Base-by-base conservation (phyloP, 2,888 invertebrate genomes). In the Patella depressa region DNA sequence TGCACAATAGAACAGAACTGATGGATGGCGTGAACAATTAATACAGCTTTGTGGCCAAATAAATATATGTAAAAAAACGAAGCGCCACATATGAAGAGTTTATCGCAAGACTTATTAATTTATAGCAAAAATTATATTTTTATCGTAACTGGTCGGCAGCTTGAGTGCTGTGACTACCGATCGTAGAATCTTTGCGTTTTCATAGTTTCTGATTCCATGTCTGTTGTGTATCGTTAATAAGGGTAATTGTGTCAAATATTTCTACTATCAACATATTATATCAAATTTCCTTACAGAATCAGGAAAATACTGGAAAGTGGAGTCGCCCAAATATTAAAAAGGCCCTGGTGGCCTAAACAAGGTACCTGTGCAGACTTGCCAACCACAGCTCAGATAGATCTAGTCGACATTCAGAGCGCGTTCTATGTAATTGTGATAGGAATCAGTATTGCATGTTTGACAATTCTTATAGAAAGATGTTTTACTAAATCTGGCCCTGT, bases 381-480 rank as follows among this genome's bases (percentile, higher is more conserved):
- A 0, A 81, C 82, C 7, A 81, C 85, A 11, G 81, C 80, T 34
- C 72, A 80, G 0, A 84, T 86, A 24, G 72, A 78, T 9, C 79
- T 85, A 53, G 71, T 79, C 34, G 85, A 86, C 72, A 82, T 86
- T 5, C 86, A 86, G 73, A 84, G 83, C 53, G 84, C 82, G 3
- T 85, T 86, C 71, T 84, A 83, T 75, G 77, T 84, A 29, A 73
- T 80, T 29, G 76, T 75, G 2, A 77, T 84, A 55, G 86, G 86
- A 7, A 78, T 84, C n/a, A 78, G 14, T 15, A 45, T 81, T 14
- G 77, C 79, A 1, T 59, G 72, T 71, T 4, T 81, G 29, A 29
- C 29, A 17, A 45, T 78, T 34, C 12, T 53, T 1, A 45, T 72
- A 15, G 78, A 78, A 65, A 11, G 65, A 65, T 19, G 19, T 65